Conservation (phyloP, 2,888 invertebrate genomes). For the Chymomyza amoena region DNA sequence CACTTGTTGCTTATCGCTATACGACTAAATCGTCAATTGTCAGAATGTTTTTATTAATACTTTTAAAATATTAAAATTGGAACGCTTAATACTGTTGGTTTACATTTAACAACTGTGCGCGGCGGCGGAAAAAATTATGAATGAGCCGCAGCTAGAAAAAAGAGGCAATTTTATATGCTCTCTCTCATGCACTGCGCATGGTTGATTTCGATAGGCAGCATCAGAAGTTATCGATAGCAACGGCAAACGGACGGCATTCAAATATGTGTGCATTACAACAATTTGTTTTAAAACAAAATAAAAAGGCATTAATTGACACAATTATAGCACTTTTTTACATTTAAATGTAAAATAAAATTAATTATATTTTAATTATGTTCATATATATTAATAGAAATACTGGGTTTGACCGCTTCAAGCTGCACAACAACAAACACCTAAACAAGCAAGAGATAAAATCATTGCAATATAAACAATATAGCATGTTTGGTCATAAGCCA, state of each 20-base stretch:
- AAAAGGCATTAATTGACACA: background rate
- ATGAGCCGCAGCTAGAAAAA: slow-evolving; percentile 54
- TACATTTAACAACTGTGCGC: slow-evolving; percentile 34
- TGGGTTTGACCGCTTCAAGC: background rate
- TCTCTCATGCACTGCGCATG: slow-evolving; percentile 29
- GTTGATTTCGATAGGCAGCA: slow-evolving; percentile 17
- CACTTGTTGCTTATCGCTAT: slow-evolving; percentile 63
- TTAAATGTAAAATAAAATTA: background rate
- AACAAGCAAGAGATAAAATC: background rate
- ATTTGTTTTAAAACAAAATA: background rate
- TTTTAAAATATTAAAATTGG: background rate
- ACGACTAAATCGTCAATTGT: background rate
- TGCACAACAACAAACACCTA: background rate
- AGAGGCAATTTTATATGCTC: slow-evolving; percentile 55
- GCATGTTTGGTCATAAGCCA: background rate
- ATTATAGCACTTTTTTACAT: background rate
- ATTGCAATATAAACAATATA: background rate
- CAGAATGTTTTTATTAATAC: background rate
- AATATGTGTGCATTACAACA: background rate
- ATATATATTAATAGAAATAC: background rate
- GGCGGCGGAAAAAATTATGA: slow-evolving; percentile 38
- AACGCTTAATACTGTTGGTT: slow-evolving; percentile 56
- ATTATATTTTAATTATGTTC: background rate
- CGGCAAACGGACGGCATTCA: background rate
- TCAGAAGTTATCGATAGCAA: background rate